Evolutionary conservation across 2,888 invertebrate genomes (phyloP), one percentile per base, ranked within the genome.

Genomic region (Harpagoxenus sublaevis): DNA sequence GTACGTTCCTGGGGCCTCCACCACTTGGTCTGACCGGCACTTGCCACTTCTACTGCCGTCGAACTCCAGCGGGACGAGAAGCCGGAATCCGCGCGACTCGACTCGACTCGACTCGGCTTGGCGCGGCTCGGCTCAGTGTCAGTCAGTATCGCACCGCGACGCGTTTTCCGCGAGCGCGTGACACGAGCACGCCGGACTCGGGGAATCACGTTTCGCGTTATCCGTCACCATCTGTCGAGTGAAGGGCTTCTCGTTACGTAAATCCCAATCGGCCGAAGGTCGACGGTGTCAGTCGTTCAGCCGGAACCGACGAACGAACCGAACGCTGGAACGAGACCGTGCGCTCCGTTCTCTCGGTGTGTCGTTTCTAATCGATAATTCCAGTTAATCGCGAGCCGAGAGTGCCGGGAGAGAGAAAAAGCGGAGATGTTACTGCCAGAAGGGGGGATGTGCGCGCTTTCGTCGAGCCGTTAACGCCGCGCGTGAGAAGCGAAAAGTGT

Each of bases 101-200:
- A 73, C 62, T 57, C 86, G 85, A 73, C 57, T 65, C 48, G 60
- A n/a, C n/a, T 78, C 78, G 57, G 75, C 48, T 39, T 85, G 86
- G 74, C 60, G 53, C 42, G 70, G 53, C 4, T 79, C 23, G 23
- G 23, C 23, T 23, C 23, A 23, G 23, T 23, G 23, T 23, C 85
- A 81, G 77, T 79, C 89, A 88, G 90, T 89, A 63, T 68, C 42
- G 57, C 84, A 83, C 86, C 84, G 90, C 87, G 84, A 88, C 84
- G 91, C 83, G 87, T 90, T 90, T 90, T 89, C 86, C 89, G 87
- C 85, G n/a, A n/a, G 68, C 70, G 86, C 84, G 86, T 74, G 88
- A 86, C 84, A 85, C 91, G 87, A 86, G 82, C 65, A 4, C 57
- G 10, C 39, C 31, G 51, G 9, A 12, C 51, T n/a, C 45, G 71